Conservation (phyloP, 1,140 invertebrate species). For the Drosophila tsacasi region DNA sequence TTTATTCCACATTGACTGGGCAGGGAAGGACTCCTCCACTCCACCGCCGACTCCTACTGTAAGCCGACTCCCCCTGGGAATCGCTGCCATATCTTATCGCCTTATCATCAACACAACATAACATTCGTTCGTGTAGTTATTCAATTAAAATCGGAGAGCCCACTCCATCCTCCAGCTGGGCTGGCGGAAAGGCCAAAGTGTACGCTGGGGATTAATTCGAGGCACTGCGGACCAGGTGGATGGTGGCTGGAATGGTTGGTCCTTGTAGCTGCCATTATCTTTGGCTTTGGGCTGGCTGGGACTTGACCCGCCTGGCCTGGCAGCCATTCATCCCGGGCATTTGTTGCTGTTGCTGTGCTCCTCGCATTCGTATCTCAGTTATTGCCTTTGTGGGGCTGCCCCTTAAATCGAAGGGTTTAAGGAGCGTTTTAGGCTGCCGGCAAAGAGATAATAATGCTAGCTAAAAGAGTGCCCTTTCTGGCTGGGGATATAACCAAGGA, state of each 20-base stretch:
- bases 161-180: neutral
- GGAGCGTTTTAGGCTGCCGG: neutral
- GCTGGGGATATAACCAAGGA: no score
- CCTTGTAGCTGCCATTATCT: slow-evolving; percentile 35
- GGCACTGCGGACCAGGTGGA: slow-evolving; percentile 10
- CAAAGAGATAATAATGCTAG: neutral
- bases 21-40: neutral
- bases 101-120: slow-evolving; percentile 58
- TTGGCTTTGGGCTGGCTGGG: slow-evolving; percentile 28
- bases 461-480: neutral
- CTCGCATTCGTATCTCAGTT: slow-evolving; percentile 65
- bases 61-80: slow-evolving; percentile 12
- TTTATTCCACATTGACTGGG: slow-evolving; percentile 9
- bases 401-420: neutral
- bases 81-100: slow-evolving; percentile 50
- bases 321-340: slow-evolving; percentile 68
- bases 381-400: slow-evolving; percentile 39
- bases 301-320: slow-evolving; percentile 31
- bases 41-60: neutral
- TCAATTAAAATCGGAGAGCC: slow-evolving; percentile 69
- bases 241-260: neutral
- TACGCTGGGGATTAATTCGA: slow-evolving; percentile 72
- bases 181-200: slow-evolving; percentile 53
- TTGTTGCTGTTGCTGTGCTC: slow-evolving; percentile 63
- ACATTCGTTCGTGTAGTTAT: slow-evolving; percentile 62